Evolutionary conservation across 2,797 vertebrate genomes (phyloP).

Genomic region (Tapirus indicus): DNA sequence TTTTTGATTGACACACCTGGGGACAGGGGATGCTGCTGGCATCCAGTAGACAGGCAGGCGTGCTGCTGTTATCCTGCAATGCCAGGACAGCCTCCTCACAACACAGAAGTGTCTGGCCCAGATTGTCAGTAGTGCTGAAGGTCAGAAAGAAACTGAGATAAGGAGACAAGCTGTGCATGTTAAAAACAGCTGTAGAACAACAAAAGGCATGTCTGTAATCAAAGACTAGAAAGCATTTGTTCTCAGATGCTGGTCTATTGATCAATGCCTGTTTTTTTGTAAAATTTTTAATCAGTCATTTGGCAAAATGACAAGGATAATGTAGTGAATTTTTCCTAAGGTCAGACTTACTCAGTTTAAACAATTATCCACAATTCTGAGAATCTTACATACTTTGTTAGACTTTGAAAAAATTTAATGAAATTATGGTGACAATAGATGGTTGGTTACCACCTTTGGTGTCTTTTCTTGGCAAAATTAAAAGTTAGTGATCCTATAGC

Average conservation of each 20-base stretch:
- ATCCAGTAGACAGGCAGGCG: not conserved
- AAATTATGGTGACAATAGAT: conserved; percentile 1
- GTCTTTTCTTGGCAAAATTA: conserved; percentile 32
- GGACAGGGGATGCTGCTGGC: not conserved
- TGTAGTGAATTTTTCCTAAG: conserved; percentile 40
- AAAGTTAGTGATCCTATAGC: conserved; percentile 19
- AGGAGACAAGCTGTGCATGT: not conserved
- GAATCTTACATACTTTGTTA: conserved; percentile 28
- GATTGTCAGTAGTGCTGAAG: not conserved
- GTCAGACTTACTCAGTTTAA: conserved; percentile 24
- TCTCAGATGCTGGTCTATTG: not conserved
- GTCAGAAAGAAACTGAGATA: not conserved
- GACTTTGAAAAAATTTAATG: conserved; percentile 7
- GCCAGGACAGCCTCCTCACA: not conserved
- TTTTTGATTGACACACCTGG: conserved; percentile 6
- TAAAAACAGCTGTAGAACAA: not conserved
- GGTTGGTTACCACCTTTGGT: not conserved
- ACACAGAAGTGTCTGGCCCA: not conserved
- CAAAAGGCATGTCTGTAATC: conserved; percentile 4
- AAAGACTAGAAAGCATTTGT: conserved; percentile 11
- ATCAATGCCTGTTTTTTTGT: conserved; percentile 3
- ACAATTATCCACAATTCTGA: conserved; percentile 28
- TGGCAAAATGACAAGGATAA: conserved; percentile 23
- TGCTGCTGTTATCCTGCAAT: not conserved
- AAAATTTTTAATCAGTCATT: not conserved